Percentiles rank a stretch among this genome's conserved stretches.
phyloP scores from a whole-genome alignment of 2,113 vertebrate genomes.

The Prochilodus magdalenae region DNA sequence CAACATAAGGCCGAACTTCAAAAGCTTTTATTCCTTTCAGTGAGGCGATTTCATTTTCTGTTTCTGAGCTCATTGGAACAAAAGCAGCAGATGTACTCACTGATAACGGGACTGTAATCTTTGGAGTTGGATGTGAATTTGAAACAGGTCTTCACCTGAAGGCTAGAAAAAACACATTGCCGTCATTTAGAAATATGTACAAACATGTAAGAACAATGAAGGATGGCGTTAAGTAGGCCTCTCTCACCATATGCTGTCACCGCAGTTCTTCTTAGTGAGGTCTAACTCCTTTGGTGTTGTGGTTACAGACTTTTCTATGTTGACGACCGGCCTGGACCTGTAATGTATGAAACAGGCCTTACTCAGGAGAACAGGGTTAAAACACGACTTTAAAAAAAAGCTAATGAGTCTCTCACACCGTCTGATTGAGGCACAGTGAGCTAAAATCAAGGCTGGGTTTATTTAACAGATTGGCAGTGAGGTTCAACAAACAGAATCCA shows the following conservation, averaged over 20 bases:
- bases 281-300: conserved; percentile 77
- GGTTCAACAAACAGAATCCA: no score
- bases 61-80: no score
- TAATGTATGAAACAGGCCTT: conserved; percentile 2
- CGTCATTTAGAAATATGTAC: neutral
- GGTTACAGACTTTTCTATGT: conserved; percentile 81
- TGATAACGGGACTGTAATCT: conserved; percentile 81
- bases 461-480: no score
- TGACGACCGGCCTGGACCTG: conserved; percentile 90
- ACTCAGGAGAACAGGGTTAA: no score
- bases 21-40: neutral
- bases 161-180: conserved; percentile 72
- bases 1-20: no score
- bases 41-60: neutral
- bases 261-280: conserved; percentile 72
- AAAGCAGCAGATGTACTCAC: conserved; percentile 76
- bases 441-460: no score
- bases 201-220: neutral
- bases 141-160: conserved; percentile 86
- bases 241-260: conserved; percentile 82
- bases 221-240: neutral
- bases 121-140: conserved; percentile 82
- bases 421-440: no score
- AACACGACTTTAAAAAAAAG: no score
- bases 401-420: no score